Evolutionary conservation across 2,113 vertebrate genomes (phyloP), one percentile per base, ranked within the genome.

Genomic region (Ascaphus truei): DNA sequence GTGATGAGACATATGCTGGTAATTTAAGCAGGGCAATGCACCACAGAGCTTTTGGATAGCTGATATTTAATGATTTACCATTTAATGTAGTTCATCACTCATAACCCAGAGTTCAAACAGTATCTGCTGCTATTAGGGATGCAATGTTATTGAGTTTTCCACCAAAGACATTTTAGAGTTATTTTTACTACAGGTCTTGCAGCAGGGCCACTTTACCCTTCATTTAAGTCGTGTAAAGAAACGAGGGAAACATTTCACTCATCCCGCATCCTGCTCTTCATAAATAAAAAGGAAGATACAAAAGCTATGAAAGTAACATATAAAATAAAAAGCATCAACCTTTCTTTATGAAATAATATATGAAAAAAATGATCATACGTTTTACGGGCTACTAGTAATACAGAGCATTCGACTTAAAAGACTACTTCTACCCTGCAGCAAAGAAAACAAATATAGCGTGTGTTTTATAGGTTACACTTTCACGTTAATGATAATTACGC

Each of bases 1-100:
- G 18, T 30, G 33, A 71, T 72, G 68, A 81, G 75, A 76, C 75
- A 79, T 78, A 78, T 52, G 20, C 68, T 50, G 23, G 52, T 53
- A 66, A 80, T 80, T 79, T 76, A 78, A 76, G 65, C 27, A 82
- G 75, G 55, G 53, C 59, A 81, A 58, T 8, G 26, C 53, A 78
- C 41, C 12, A 52, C 33, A 43, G 27, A 51, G 73, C 73, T 85
- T 80, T 81, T 74, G 75, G 71, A 84, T 73, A 76, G 81, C 60
- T 77, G 72, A 79, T 83, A 81, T 73, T 76, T 79, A 84, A 84
- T 82, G 81, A 85, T 91, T 84, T 84, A 77, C 74, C 60, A 81
- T 79, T 85, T 82, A 84, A 79, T 74, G 62, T 53, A 80, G 81
- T 81, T 82, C 79, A 76, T 85, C 73, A 81, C 80, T 78, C 76